Evolutionary conservation across 2,888 invertebrate genomes (phyloP).

Genomic region (Corbicula japonica): DNA sequence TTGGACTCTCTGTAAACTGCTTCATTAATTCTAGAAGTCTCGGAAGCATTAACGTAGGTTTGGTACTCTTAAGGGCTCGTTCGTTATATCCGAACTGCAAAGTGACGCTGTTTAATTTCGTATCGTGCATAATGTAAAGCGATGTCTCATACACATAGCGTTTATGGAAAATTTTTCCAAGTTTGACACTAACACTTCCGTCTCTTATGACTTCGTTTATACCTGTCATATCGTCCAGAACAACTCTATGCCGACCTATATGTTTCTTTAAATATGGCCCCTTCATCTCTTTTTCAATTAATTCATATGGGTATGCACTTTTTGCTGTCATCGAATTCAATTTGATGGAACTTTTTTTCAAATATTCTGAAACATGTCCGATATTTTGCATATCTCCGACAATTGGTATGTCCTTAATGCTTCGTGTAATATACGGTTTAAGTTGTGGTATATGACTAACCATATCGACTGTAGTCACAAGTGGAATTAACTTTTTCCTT

Average conservation of each 20-base stretch:
- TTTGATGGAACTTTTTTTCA: constrained; percentile 19
- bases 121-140: constrained; percentile 23
- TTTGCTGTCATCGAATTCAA: constrained; percentile 29
- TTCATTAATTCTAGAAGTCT: not conserved
- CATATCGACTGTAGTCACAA: constrained; percentile 49
- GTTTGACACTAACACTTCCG: constrained; percentile 14
- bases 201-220: constrained; percentile 17
- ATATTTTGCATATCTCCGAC: constrained; percentile 26
- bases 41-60: not conserved
- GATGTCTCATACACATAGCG: constrained; percentile 42
- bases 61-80: not conserved
- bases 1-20: not conserved
- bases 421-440: constrained; percentile 24
- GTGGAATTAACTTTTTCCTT: constrained; percentile 13
- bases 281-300: constrained; percentile 35
- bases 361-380: constrained; percentile 1
- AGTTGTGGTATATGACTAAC: constrained; percentile 42
- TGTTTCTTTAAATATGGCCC: constrained; percentile 17
- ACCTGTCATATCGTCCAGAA: constrained; percentile 46
- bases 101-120: not conserved
- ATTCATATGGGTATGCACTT: constrained; percentile 37
- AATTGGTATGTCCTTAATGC: constrained; percentile 42
- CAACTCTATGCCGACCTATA: constrained; percentile 44
- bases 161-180: constrained; percentile 22
- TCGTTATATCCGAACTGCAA: constrained; percentile 28